These are phyloP conservation scores for Mechanitis mazaeus DNA, from an alignment of 2,888 invertebrate genomes.

Conservation along the genomic window DNA sequence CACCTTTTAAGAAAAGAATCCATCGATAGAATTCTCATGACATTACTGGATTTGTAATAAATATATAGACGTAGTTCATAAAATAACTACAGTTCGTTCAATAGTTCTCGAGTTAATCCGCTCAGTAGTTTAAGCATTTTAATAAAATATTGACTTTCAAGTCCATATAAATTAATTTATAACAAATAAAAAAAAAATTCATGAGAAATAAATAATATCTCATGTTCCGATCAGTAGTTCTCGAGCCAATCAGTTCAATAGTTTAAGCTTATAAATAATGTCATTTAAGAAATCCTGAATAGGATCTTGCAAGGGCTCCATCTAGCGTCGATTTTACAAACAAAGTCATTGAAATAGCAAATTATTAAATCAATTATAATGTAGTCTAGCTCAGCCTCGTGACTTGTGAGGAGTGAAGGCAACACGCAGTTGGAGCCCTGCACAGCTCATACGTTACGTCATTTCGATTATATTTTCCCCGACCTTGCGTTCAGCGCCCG, in stretches of 20 bases:
- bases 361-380: neutral
- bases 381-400: neutral
- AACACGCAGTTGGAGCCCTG: constrained; percentile 22
- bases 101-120: constrained; percentile 23
- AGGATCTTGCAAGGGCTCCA: neutral
- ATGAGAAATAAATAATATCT: neutral
- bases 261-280: neutral
- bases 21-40: too few relatives aligned
- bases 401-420: neutral
- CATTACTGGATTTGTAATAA: too few relatives aligned
- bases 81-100: constrained; percentile 16
- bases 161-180: neutral
- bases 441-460: constrained; percentile 22
- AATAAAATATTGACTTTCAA: neutral
- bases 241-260: neutral
- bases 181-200: neutral
- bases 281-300: neutral
- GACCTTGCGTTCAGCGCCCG: constrained; percentile 37
- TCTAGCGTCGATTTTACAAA: neutral
- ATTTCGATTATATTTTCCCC: constrained; percentile 9
- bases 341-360: neutral
- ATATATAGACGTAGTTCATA: neutral
- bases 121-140: constrained; percentile 22
- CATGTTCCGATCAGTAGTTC: neutral
- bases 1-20: too few relatives aligned